Evolutionary conservation across 1,140 invertebrate species (phyloP), one percentile per base, ranked within the genome.

Genomic region (Lepeophtheirus salmonis): DNA sequence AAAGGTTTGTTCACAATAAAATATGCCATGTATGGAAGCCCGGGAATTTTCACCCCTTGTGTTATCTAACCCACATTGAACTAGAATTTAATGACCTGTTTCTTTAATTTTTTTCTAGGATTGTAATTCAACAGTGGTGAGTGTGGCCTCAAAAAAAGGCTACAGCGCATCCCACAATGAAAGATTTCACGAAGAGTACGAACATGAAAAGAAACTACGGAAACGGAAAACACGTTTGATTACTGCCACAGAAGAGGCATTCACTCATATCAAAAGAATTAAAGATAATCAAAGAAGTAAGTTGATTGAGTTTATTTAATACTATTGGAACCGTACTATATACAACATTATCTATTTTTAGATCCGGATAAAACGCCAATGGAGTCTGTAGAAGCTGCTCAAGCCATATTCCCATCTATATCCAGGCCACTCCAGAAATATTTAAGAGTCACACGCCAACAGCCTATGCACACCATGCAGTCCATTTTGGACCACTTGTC

Each of bases 391-490:
- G 92, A 97, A 74, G 91, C 92, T 14, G 92, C 94, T 0, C 88
- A 95, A 68, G 89, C 92, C 0, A 88, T 97, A 17, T 97, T 97
- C 69, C 91, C 91, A 3, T 92, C 89, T 0, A 83, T 97, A 76
- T 88, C 91, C 0, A 77, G 90, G 56, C 85, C 92, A 1, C 74
- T 98, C 56, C 92, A 97, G 72, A 97, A 97, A 72, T 97, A 92
- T 72, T 74, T 98, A 49, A 78, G 92, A 20, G 83, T 96, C 1
- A 97, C 92, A 0, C 72, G 92, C 1, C 92, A 97, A 68, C 92
- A 97, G 68, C 90, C 91, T 0, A 76, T 88, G 56, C 92, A 97
- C 70, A 86, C 88, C 0, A 88, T 92, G 62, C 91, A 97, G 67
- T 83, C 84, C 12, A 92, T 97, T 63, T 70, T 86, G 24, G 71